Conservation (phyloP, 2,797 vertebrate species). For the Myotis vivesi region DNA sequence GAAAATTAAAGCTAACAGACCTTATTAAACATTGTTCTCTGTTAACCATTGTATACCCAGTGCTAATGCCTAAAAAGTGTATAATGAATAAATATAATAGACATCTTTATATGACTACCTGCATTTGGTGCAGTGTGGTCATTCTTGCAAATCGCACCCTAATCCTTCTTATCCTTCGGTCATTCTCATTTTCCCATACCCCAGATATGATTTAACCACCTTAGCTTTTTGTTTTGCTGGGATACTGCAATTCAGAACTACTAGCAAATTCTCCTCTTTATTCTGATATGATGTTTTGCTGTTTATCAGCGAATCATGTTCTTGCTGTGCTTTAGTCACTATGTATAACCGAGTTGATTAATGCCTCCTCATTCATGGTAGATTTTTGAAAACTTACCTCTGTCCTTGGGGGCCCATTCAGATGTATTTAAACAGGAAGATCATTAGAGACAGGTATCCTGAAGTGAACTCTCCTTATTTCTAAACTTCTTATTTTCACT, state of each 20-base stretch:
- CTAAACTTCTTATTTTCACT: background rate
- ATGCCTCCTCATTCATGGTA: background rate
- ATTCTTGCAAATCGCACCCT: background rate
- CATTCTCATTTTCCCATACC: background rate
- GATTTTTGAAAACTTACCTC: constrained; percentile 12
- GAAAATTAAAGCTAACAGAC: background rate
- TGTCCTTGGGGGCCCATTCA: background rate
- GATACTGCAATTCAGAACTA: background rate
- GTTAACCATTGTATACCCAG: background rate
- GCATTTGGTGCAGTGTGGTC: background rate
- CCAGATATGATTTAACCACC: background rate
- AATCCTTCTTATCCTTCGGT: background rate
- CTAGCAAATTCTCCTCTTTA: background rate
- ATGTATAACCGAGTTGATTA: background rate
- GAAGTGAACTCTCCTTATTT: background rate
- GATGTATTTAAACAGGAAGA: background rate
- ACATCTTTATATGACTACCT: background rate
- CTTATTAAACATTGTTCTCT: background rate
- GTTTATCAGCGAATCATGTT: background rate
- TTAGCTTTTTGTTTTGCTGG: background rate
- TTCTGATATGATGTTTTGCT: background rate
- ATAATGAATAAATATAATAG: background rate
- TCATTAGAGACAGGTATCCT: background rate
- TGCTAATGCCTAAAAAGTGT: background rate
- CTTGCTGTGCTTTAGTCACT: background rate